These are phyloP conservation scores for rat (Rattus norvegicus) DNA, from an alignment of 2,113 vertebrate species.

Conservation along the genomic window DNA sequence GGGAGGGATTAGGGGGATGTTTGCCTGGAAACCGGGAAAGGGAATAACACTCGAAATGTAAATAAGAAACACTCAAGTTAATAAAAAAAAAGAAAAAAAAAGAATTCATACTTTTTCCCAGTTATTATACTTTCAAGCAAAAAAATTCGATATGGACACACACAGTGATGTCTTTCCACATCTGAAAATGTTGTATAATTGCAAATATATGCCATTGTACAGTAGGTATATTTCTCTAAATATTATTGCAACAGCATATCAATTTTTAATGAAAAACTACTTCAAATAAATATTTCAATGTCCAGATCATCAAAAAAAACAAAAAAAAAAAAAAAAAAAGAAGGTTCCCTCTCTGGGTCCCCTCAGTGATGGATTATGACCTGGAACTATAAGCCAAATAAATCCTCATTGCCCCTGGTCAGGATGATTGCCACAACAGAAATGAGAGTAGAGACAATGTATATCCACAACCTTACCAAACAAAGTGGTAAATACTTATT, in stretches of 20 bases:
- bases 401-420: too few relatives aligned
- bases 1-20: too few relatives aligned
- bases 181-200: not conserved
- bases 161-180: not conserved
- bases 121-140: not conserved
- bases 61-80: too few relatives aligned
- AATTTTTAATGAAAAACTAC: not conserved
- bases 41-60: too few relatives aligned
- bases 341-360: not conserved
- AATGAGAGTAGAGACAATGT: too few relatives aligned
- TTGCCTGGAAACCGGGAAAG: too few relatives aligned
- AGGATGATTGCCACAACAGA: not conserved
- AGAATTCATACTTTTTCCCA: not conserved
- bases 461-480: not conserved
- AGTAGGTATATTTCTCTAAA: not conserved
- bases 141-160: not conserved
- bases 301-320: not conserved
- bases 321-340: too few relatives aligned
- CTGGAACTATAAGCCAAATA: not conserved
- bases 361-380: too few relatives aligned
- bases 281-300: slow-evolving; percentile 21
- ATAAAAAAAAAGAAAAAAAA: too few relatives aligned
- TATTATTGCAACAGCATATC: slow-evolving; percentile 3
- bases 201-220: not conserved
- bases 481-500: not conserved